Evolutionary conservation across 2,888 invertebrate genomes (phyloP).

Genomic region (Brachyopa scutellaris): DNA sequence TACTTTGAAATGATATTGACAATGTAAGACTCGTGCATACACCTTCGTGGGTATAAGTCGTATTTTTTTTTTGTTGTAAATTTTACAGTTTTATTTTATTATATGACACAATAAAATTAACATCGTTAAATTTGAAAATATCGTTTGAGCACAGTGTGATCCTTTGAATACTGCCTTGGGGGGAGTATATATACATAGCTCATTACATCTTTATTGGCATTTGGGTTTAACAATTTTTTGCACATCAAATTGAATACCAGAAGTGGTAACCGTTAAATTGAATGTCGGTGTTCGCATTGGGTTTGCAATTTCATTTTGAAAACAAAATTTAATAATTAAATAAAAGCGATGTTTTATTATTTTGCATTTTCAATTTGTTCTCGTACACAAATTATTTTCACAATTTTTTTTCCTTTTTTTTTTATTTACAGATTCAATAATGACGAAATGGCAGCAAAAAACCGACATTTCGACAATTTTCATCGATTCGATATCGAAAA

Average conservation of each 20-base stretch:
- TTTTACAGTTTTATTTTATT: conserved; percentile 15
- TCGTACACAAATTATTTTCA: conserved; percentile 26
- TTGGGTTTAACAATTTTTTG: not conserved
- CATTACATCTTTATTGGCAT: conserved; percentile 25
- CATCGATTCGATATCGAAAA: conserved; percentile 64
- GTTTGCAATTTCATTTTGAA: too few species aligned
- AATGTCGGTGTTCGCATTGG: too few species aligned
- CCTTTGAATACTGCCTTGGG: not conserved
- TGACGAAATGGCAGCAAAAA: conserved; percentile 81
- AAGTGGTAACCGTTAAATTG: not conserved
- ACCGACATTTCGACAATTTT: conserved; percentile 78
- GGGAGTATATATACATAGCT: not conserved
- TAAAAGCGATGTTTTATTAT: not conserved
- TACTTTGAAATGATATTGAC: conserved; percentile 37
- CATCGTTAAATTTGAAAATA: conserved; percentile 34
- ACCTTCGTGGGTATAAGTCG: conserved; percentile 28
- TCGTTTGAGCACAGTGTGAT: not conserved
- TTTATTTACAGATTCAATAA: conserved; percentile 77
- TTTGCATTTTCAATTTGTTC: conserved; percentile 12
- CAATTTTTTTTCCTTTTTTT: conserved; percentile 14
- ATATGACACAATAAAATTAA: conserved; percentile 34
- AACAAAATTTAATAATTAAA: not conserved
- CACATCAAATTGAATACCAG: not conserved
- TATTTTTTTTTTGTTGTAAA: too few species aligned
- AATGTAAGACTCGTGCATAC: not conserved